Percentiles rank a stretch among this genome's conserved stretches.
These are phyloP conservation scores for Venturia canescens DNA, from an alignment of 1,140 invertebrate species.

Conservation along the genomic window DNA sequence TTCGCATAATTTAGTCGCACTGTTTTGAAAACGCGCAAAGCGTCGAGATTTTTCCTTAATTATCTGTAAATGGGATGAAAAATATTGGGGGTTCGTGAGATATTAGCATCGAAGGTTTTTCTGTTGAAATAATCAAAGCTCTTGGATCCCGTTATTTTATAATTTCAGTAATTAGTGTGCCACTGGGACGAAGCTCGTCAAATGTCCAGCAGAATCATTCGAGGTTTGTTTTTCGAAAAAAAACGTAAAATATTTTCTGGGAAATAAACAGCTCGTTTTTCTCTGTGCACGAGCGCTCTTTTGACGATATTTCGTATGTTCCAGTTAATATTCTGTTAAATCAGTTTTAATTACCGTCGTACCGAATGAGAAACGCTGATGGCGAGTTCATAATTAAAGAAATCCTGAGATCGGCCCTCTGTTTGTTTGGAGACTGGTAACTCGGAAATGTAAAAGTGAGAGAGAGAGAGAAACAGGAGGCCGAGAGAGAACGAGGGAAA, in stretches of 20 bases:
- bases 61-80: no score
- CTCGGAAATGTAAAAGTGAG: not conserved
- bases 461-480: not conserved
- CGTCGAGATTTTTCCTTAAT: no score
- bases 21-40: not conserved
- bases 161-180: no score
- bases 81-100: no score
- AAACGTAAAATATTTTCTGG: not conserved
- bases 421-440: not conserved
- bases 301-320: not conserved
- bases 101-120: no score
- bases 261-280: not conserved
- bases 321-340: slow-evolving; percentile 16
- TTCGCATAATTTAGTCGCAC: no score
- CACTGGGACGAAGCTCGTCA: no score
- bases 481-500: no score
- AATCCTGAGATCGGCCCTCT: slow-evolving; percentile 11
- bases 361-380: slow-evolving; percentile 34
- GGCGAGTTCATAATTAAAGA: slow-evolving; percentile 32
- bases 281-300: not conserved
- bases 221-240: no score
- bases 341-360: slow-evolving; percentile 32
- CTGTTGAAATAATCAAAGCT: no score
- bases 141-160: no score
- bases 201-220: no score